Evolutionary conservation across 1,140 invertebrate species (phyloP), one percentile per base, ranked within the genome.

Genomic region (Pomacea maculata): DNA sequence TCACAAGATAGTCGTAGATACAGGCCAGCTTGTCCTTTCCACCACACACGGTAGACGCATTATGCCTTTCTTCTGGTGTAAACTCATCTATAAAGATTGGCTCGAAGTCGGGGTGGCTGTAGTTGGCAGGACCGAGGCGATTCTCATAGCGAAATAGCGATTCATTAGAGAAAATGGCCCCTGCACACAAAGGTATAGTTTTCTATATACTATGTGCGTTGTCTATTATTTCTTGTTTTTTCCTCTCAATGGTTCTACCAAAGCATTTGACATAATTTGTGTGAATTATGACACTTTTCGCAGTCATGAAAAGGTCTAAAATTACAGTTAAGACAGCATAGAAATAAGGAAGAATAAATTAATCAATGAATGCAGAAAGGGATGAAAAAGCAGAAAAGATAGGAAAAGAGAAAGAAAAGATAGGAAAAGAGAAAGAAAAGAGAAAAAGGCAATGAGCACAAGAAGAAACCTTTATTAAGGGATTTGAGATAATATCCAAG

Each of bases 1-100:
- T 86, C 6, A 79, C 83, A 17, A 86, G 57, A 64, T 75, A 83
- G 61, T 86, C 85, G 64, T 82, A 85, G n/a, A 83, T 77, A 65
- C 85, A 86, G 63, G 83, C 73, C 6, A 75, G 45, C 29, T 80
- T 85, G n/a, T 75, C 76, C 1, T 73, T 74, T 21, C 81, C 81
- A 80, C 81, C 81, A 80, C 85, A 86, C 12, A 79, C 63, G n/a
- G 55, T 25, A 7, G 57, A 63, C 25, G 85, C 83, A 21, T 82
- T 70, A 6, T 55, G 29, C n/a, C 72, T 70, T 3, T 68, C 19
- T 15, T 52, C 55, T 15, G 72, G 52, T 29, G 81, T 34, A 8
- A 79, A 74, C 55, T 85, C 81, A 54, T 85, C 83, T 8, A 73
- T 52, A 71, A 85, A 86, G 10, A 73, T 67, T 7, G 83, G 85